Percentiles rank a stretch among this genome's conserved stretches.
These are phyloP conservation scores for Xenus cinereus DNA, from an alignment of 2,113 vertebrate species.

Conservation along the genomic window DNA sequence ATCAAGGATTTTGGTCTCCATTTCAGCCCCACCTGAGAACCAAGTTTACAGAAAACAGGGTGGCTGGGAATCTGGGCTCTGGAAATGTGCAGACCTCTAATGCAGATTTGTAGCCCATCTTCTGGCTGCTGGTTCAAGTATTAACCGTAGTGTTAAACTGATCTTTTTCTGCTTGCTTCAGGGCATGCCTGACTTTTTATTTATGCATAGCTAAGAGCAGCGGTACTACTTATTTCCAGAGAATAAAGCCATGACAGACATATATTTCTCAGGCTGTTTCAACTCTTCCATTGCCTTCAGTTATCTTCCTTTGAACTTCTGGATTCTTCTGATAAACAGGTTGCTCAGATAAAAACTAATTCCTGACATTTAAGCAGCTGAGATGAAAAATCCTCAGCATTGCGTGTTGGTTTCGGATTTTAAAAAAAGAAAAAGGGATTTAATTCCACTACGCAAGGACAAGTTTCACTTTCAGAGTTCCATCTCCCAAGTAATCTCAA, in stretches of 20 bases:
- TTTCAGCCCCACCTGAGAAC: neutral
- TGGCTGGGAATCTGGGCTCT: neutral
- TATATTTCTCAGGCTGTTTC: neutral
- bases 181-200: neutral
- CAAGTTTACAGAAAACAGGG: too few relatives aligned
- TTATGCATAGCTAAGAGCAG: neutral
- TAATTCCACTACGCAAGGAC: neutral
- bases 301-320: neutral
- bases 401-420: neutral
- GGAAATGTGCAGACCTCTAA: neutral
- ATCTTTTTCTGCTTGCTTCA: neutral
- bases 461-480: neutral
- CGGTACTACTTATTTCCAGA: neutral
- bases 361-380: neutral
- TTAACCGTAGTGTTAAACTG: neutral
- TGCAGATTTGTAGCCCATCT: neutral
- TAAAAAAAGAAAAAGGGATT: neutral
- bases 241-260: neutral
- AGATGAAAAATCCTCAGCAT: neutral
- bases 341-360: constrained; percentile 12
- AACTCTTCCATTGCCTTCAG: neutral
- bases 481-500: neutral
- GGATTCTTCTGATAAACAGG: constrained; percentile 2
- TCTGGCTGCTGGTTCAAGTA: neutral
- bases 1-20: neutral